These are phyloP conservation scores for Scotopteryx bipunctaria DNA, from an alignment of 2,888 invertebrate genomes.

Conservation along the genomic window DNA sequence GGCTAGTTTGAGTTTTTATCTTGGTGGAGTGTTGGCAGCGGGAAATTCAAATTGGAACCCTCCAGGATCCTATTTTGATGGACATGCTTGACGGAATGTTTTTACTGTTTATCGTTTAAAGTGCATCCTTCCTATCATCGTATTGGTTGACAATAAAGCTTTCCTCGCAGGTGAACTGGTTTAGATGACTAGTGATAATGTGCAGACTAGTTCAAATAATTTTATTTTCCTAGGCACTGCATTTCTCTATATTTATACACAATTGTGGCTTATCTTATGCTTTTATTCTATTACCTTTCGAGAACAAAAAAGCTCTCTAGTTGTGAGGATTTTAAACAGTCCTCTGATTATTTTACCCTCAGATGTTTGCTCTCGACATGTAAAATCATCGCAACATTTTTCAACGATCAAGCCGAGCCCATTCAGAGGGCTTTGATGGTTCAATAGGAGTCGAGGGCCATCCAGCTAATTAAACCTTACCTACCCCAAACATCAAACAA, in stretches of 20 bases:
- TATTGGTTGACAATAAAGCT: no score
- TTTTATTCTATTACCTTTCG: not conserved
- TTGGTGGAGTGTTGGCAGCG: constrained; percentile 5
- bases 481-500: constrained; percentile 39
- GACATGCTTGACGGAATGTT: not conserved
- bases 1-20: constrained; percentile 11
- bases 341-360: constrained; percentile 5
- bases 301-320: not conserved
- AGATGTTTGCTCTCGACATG: constrained; percentile 7
- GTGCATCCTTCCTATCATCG: no score
- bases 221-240: no score
- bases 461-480: constrained; percentile 33
- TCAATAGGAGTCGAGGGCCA: constrained; percentile 21
- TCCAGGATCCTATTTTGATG: not conserved
- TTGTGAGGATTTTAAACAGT: not conserved
- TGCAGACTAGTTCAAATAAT: no score
- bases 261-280: not conserved
- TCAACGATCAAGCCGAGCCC: constrained; percentile 8
- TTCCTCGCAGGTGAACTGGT: no score
- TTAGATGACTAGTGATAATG: no score
- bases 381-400: constrained; percentile 16
- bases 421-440: constrained; percentile 18
- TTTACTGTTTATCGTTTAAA: not conserved
- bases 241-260: not conserved
- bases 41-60: constrained; percentile 3